Conservation (phyloP, 2,113 vertebrate species). For the Pelecanoides urinatrix region DNA sequence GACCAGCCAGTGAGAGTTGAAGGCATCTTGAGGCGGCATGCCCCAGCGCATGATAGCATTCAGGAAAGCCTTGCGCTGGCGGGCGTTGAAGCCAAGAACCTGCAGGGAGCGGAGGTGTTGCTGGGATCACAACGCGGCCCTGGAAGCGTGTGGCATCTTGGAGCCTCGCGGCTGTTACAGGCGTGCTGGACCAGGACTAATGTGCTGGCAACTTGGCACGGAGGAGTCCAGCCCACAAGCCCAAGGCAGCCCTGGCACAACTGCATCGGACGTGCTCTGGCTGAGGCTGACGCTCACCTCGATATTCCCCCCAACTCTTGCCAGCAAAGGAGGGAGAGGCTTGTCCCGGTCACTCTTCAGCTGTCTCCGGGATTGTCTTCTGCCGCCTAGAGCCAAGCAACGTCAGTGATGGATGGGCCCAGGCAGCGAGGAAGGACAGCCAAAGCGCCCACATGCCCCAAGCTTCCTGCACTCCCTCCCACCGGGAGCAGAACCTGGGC, state of each 20-base stretch:
- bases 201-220: rapidly evolving
- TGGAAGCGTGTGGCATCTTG: rapidly evolving
- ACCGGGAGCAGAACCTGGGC: rapidly evolving
- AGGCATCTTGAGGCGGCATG: constrained; percentile 97
- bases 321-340: constrained; percentile 92
- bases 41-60: constrained; percentile 99
- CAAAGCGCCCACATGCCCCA: background rate
- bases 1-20: constrained; percentile 98
- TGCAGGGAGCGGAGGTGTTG: background rate
- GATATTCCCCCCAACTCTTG: constrained; percentile 94
- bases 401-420: background rate
- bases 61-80: constrained; percentile 95
- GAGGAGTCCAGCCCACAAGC: rapidly evolving
- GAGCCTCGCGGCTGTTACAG: background rate
- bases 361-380: constrained; percentile 93
- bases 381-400: constrained; percentile 78
- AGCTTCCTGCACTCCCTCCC: background rate
- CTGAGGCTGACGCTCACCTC: constrained; percentile 77
- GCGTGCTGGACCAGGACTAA: background rate
- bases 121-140: background rate
- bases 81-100: constrained; percentile 96
- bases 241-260: background rate
- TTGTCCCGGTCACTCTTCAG: constrained; percentile 94
- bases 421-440: background rate
- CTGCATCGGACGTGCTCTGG: rapidly evolving